Conservation (phyloP, 2,797 vertebrate genomes). For the Parotocinclus haroldoi region DNA sequence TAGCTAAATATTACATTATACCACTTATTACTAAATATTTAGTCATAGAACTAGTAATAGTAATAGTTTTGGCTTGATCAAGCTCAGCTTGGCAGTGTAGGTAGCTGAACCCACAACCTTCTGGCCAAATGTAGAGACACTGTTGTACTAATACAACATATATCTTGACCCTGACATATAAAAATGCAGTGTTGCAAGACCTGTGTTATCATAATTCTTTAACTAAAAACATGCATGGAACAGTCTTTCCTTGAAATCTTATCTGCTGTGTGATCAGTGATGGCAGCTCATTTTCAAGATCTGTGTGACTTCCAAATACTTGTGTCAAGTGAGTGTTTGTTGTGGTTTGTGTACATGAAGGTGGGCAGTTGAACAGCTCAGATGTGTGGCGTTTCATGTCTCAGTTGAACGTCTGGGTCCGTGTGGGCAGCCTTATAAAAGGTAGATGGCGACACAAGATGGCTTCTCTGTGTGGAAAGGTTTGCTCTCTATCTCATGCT, state of each 20-base stretch:
- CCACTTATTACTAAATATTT: too few species aligned
- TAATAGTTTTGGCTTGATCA: too few species aligned
- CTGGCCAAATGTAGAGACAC: too few species aligned
- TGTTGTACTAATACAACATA: too few species aligned
- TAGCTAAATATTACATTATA: too few species aligned
- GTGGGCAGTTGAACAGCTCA: constrained; percentile 73
- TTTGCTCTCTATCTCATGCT: constrained; percentile 39
- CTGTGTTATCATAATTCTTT: background rate
- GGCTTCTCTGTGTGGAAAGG: constrained; percentile 72
- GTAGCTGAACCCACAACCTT: too few species aligned
- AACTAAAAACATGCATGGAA: too few species aligned
- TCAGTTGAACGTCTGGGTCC: constrained; percentile 73
- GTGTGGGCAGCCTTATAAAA: constrained; percentile 67
- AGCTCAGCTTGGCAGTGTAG: too few species aligned
- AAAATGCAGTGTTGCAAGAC: background rate
- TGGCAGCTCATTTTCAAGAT: too few species aligned
- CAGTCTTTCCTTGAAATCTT: background rate
- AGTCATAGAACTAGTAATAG: too few species aligned
- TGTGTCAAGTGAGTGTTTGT: background rate
- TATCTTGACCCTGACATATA: background rate
- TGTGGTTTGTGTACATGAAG: constrained; percentile 48
- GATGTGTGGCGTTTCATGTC: constrained; percentile 76
- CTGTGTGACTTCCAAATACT: too few species aligned
- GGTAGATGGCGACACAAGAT: constrained; percentile 79
- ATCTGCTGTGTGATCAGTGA: background rate